A percentile compares a stretch with the other conserved stretches of the same genome.
Evolutionary conservation across 2,113 vertebrate species (phyloP).

Genomic region (Corydoras sp.): DNA sequence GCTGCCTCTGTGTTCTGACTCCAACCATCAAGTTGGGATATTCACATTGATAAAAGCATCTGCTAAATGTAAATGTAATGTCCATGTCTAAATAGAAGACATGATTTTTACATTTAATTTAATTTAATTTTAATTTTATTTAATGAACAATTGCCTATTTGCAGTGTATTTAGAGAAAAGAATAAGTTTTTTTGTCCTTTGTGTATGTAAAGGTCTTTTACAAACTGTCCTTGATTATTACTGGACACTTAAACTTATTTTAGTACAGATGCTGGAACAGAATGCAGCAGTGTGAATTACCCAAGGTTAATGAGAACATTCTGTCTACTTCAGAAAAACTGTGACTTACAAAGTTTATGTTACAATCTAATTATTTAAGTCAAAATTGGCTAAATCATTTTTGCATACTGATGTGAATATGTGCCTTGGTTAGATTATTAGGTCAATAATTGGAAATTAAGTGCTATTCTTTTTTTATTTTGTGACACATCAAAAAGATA

Average conservation of each 20-base stretch:
- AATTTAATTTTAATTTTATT: too few species aligned
- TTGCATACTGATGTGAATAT: conserved; percentile 23
- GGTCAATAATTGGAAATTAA: conserved; percentile 34
- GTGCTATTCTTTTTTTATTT: conserved; percentile 33
- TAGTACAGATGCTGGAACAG: conserved; percentile 1
- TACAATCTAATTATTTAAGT: conserved; percentile 10
- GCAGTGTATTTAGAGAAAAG: conserved; percentile 1
- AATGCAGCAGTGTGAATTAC: conserved; percentile 10
- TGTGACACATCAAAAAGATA: conserved; percentile 9
- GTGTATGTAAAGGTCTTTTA: conserved; percentile 1
- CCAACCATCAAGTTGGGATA: too few species aligned
- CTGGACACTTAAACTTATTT: conserved; percentile 10
- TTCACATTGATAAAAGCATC: too few species aligned
- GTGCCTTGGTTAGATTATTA: conserved; percentile 24
- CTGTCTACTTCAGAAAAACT: conserved; percentile 11
- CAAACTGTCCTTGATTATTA: conserved; percentile 7
- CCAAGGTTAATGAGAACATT: conserved; percentile 29
- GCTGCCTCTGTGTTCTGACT: too few species aligned
- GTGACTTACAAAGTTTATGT: conserved; percentile 2
- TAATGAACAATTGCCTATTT: background rate
- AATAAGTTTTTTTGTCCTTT: background rate
- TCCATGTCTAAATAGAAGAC: too few species aligned
- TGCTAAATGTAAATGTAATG: too few species aligned
- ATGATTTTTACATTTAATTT: too few species aligned
- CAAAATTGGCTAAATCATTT: conserved; percentile 5